Base-by-base conservation (phyloP, 2,113 vertebrate genomes). In the Ceyx cyanopectus region DNA sequence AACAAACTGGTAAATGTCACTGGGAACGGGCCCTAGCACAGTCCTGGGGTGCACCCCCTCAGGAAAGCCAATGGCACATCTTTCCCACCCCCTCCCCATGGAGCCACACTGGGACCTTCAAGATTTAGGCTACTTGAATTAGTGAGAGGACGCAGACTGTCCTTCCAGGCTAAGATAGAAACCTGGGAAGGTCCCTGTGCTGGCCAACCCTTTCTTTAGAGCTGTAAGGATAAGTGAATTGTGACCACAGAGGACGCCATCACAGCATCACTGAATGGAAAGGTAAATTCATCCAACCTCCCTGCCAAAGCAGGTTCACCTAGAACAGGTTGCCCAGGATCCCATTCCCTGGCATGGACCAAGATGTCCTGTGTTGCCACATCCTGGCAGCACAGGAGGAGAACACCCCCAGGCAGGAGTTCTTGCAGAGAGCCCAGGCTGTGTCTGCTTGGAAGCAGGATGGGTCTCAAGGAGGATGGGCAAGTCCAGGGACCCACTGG, bases 91-190 rank as follows among this genome's bases (percentile, higher is more conserved):
- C 21, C 14, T 87, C 23, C 21, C 21, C 8, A 10, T 20, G n/a
- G 7, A 68, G 17, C 50, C 51, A 29, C 51, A 17, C 14, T 2
- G 18, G 20, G 9, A 69, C 1, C 73, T 50, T 66, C 0, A 0
- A 72, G 30, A 30, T 14, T 51, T 43, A 32, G 32, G 57, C 41
- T 53, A 4, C 29, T 68, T 40, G 34, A 40, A 29, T 29, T 7
- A 48, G 4, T 16, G 18, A 32, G 51, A 58, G 37, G 46, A 30
- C 68, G 67, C 14, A 29, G 22, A 6, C 22, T 24, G 45, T 43
- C 46, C 27, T 67, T 56, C 27, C 18, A 29, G 85, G 57, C 32
- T 67, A 3, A 62, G 37, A 51, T 9, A 54, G 32, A 72, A 67
- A 41, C 27, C 32, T 46, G 57, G 48, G 48, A 67, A 68, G 60